A percentile compares a stretch with the other conserved stretches of the same genome.
Evolutionary conservation across 2,113 vertebrate genomes (phyloP).

Genomic region (Leiothrix lutea): DNA sequence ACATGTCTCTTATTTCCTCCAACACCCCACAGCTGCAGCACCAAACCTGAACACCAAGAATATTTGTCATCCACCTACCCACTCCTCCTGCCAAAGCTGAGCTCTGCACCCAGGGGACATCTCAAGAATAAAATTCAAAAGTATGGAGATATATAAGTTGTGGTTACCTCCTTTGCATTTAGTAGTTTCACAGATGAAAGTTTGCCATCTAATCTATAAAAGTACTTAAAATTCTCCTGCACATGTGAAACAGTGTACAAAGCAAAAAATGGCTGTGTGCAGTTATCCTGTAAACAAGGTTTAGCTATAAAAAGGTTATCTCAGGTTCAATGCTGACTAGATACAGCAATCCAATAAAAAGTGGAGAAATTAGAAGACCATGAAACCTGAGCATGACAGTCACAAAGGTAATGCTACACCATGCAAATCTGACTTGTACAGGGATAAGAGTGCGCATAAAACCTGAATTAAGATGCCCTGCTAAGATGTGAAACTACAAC

Average conservation of each 20-base stretch:
- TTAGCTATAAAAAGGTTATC: neutral
- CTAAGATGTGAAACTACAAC: neutral
- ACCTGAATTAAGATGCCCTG: neutral
- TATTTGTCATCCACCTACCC: neutral
- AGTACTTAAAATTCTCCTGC: neutral
- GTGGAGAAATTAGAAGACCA: neutral
- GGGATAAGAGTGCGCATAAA: neutral
- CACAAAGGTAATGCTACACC: neutral
- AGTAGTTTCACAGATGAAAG: neutral
- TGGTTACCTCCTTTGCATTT: neutral
- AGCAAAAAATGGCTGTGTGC: neutral
- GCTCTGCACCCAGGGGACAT: neutral
- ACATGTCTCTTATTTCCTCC: neutral
- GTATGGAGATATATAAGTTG: neutral
- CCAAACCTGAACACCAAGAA: neutral
- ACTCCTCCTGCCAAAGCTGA: neutral
- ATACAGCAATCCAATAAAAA: neutral
- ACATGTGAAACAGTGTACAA: neutral
- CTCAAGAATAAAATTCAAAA: neutral
- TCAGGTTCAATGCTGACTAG: neutral
- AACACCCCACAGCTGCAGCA: accelerated
- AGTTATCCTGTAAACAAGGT: neutral
- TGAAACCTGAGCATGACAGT: neutral
- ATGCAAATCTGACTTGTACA: neutral
- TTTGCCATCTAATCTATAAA: neutral